Evolutionary conservation across 1,140 invertebrate genomes (phyloP), one percentile per base, ranked within the genome.

Genomic region (Rhynchophorus ferrugineus): DNA sequence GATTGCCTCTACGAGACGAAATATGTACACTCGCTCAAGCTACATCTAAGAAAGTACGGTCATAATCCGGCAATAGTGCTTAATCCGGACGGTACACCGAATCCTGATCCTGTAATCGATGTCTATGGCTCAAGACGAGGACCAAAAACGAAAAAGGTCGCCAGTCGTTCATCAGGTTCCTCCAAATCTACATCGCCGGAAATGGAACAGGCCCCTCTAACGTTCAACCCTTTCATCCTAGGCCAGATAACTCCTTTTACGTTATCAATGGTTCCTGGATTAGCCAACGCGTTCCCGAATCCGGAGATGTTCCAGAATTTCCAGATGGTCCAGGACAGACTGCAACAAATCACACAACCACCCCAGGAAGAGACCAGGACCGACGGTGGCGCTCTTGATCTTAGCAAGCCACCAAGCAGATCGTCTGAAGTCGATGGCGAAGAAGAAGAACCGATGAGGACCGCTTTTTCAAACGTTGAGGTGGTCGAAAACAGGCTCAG

Each of bases 1-100:
- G 87, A 96, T 64, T 99, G 97, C 68, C 83, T 81, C n/a, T 99
- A 98, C 67, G 92, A 89, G 1, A 97, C 95, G 1, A 99, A 99
- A 69, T 99, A 99, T 68, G 96, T 91, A 61, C 96, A 99, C 73
- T 94, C 91, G 20, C 73, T 99, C 0, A 99, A 99, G 66, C 76
- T 96, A 0, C 97, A 99, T 71, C 69, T 99, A 11, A 75, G 91
- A 2, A 98, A 98, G 66, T 94, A 95, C 63, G 72, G 76, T 29
- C 95, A 98, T 66, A 81, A 83, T 58, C 89, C 91, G 0, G 86
- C 83, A 0, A 83, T 87, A 73, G 88, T 93, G 0, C 69, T 94
- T 1, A 92, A 95, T 61, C 77, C 85, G 13, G 91, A 95, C 58
- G 91, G 90, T 1, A 83, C 87, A 0, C 87, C 87, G 0, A 93